These are phyloP conservation scores for Saturnia pavonia DNA, from an alignment of 2,888 invertebrate species.

Conservation along the genomic window DNA sequence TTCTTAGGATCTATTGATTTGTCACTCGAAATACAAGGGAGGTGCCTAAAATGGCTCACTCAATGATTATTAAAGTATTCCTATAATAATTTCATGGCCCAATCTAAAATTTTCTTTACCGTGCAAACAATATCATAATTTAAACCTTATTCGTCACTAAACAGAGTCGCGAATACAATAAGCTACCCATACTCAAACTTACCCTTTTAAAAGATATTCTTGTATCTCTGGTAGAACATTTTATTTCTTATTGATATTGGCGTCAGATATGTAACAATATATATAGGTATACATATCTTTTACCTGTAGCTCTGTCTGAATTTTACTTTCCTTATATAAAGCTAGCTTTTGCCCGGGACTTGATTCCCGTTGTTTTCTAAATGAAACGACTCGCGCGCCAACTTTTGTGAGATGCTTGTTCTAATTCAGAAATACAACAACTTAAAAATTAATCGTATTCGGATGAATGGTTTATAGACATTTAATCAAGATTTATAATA, in stretches of 20 bases:
- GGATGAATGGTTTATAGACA: no score
- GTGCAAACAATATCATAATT: background rate
- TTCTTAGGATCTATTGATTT: background rate
- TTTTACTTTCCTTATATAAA: background rate
- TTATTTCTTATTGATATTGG: conserved; percentile 7
- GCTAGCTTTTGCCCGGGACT: background rate
- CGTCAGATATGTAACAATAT: background rate
- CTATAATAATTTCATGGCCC: conserved; percentile 1
- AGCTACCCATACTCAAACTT: background rate
- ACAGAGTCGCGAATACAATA: background rate
- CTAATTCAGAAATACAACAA: no score
- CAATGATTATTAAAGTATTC: no score
- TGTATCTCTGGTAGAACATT: conserved; percentile 20
- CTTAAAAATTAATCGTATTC: no score
- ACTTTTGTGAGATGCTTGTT: no score
- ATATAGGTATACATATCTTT: background rate
- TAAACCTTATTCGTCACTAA: background rate
- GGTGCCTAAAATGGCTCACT: background rate
- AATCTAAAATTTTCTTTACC: background rate
- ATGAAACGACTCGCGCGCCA: no score
- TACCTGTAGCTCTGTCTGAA: background rate
- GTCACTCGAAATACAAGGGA: background rate
- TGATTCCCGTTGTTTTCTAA: background rate
- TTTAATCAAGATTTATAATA: no score
- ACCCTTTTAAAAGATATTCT: conserved; percentile 32